A percentile compares a stretch with the other conserved stretches of the same genome.
Conservation (phyloP, 2,797 vertebrate genomes). For the Steatocranus sp. region DNA sequence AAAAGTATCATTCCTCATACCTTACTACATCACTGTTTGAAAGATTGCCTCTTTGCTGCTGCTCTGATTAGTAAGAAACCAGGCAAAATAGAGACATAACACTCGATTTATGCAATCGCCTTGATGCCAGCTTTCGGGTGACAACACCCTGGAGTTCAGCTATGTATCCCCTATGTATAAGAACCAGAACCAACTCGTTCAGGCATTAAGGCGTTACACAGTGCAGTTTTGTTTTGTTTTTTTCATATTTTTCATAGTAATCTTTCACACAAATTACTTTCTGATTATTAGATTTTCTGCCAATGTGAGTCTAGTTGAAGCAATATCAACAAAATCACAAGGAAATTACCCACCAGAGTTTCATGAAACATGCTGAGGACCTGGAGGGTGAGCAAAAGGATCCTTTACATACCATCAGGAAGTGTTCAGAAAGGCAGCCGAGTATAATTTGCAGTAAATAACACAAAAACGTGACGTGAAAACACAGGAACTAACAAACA, state of each 20-base stretch:
- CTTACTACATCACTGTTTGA: neutral
- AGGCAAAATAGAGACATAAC: neutral
- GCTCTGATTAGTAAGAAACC: neutral
- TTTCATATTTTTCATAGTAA: neutral
- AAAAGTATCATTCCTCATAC: neutral
- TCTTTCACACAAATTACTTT: neutral
- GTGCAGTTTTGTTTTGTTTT: neutral
- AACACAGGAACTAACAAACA: neutral
- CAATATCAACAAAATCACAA: neutral
- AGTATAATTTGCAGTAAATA: neutral
- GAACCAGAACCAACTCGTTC: neutral
- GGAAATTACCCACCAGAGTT: neutral
- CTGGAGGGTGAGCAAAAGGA: neutral
- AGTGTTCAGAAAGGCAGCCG: neutral
- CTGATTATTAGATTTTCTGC: neutral
- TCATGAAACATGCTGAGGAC: neutral
- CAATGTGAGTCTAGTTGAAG: neutral
- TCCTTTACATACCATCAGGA: neutral
- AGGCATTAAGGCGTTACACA: rapidly evolving
- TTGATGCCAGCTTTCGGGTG: neutral
- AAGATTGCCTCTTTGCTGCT: neutral
- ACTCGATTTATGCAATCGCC: neutral
- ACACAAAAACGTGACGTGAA: neutral
- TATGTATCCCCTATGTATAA: neutral
- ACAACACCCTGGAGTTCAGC: neutral